These are phyloP conservation scores for Platycercus adscitus DNA, from an alignment of 2,113 vertebrate genomes.

Conservation along the genomic window DNA sequence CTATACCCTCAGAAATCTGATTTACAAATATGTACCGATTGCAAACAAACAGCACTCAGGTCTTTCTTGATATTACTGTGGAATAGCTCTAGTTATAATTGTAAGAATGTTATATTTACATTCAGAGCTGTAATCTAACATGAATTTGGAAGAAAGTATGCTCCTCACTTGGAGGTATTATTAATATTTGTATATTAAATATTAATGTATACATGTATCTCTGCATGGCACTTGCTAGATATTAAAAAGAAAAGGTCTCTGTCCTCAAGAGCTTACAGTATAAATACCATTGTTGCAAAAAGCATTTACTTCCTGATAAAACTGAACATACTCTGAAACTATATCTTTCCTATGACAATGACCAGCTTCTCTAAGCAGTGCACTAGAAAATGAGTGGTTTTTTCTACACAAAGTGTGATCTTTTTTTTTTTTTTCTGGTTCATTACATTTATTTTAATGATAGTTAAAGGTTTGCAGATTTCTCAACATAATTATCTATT, in stretches of 20 bases:
- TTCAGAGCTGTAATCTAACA: not conserved
- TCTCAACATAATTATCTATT: not conserved
- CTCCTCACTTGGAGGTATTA: not conserved
- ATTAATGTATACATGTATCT: constrained; percentile 44
- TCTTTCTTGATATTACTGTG: not conserved
- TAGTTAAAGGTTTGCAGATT: not conserved
- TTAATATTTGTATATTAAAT: constrained; percentile 58
- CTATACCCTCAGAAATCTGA: not conserved
- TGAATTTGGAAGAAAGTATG: not conserved
- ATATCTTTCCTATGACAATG: constrained; percentile 2
- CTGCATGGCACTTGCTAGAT: constrained; percentile 51
- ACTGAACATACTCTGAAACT: not conserved
- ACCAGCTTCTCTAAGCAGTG: not conserved
- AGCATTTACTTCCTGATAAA: not conserved
- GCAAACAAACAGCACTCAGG: accelerated
- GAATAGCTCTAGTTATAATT: not conserved
- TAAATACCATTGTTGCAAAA: constrained; percentile 55
- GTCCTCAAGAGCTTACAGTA: constrained; percentile 53
- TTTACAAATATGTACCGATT: not conserved
- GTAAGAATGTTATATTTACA: not conserved
- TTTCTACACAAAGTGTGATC: not conserved
- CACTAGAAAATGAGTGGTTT: not conserved
- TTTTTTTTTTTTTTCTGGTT: not conserved
- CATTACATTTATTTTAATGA: not conserved
- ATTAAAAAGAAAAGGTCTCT: constrained; percentile 63